Percentiles rank a stretch among this genome's conserved stretches.
phyloP scores from a whole-genome alignment of 2,113 vertebrate species.

The Apteryx mantelli region DNA sequence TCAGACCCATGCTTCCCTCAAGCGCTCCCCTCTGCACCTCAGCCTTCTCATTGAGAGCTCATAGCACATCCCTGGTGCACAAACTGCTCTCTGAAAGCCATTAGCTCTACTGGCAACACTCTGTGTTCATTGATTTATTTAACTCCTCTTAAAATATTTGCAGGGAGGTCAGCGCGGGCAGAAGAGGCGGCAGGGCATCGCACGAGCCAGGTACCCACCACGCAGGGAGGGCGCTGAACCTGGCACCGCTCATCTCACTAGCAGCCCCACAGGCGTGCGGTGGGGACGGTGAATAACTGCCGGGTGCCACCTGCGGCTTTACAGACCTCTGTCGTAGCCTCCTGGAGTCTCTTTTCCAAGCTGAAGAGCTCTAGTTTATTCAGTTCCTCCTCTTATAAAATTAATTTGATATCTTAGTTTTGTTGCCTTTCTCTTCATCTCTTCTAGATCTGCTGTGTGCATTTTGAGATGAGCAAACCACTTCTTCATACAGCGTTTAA shows the following conservation, averaged over 20 bases:
- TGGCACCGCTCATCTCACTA: too few relatives aligned
- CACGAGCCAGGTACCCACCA: too few relatives aligned
- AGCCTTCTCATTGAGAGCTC: background rate
- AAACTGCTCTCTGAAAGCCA: background rate
- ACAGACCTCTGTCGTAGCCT: too few relatives aligned
- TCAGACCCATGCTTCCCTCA: background rate
- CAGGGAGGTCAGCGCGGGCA: background rate
- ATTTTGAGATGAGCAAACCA: background rate
- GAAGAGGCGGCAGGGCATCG: too few relatives aligned
- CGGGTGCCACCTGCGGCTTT: too few relatives aligned
- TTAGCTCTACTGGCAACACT: background rate
- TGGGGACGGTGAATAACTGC: too few relatives aligned
- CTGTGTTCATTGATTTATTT: background rate
- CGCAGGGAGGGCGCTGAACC: too few relatives aligned
- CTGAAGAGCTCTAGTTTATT: background rate
- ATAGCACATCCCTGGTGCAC: background rate
- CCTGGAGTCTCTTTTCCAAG: too few relatives aligned
- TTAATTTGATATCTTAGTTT: background rate
- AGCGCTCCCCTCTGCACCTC: too few relatives aligned
- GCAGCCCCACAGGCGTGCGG: too few relatives aligned
- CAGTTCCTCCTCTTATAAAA: background rate
- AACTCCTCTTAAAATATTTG: background rate
- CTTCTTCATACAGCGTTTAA: too few relatives aligned
- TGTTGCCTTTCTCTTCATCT: rapidly evolving
- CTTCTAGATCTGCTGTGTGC: rapidly evolving